Evolutionary conservation across 2,113 vertebrate genomes (phyloP), one percentile per base, ranked within the genome.

Genomic region (Eulemur rufifrons): DNA sequence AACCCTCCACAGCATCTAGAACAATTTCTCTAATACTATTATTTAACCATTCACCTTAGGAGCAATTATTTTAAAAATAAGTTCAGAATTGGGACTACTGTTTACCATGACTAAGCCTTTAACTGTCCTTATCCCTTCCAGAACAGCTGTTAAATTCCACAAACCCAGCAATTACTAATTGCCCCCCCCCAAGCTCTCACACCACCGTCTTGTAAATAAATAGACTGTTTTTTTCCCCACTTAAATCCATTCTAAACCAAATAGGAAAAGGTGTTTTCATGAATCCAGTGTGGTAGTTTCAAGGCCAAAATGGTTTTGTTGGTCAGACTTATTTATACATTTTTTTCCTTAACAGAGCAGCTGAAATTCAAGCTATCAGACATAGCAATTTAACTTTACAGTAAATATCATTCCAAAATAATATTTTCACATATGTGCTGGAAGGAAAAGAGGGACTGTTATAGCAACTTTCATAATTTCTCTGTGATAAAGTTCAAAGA

Each of bases 351-450:
- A 66, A 21, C 11, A 37, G 3, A 84, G 64, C 32, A 74, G 18
- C n/a, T 91, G 50, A 94, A 94, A 96, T 91, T 69, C 81, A 95
- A 73, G 54, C 34, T 83, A 52, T 56, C 34, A 89, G 37, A 47
- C 23, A n/a, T 1, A 63, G 56, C 18, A 61, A 71, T 83, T 59
- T 52, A 74, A 92, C 25, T 82, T 64, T 59, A 86, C 4, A 50
- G 52, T 50, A 77, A 10, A 42, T 80, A 74, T 10, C 21, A 52
- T 39, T 92, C n/a, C 23, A 69, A 95, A 89, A 76, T 50, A 71
- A 47, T 63, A 89, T 73, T 84, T 89, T 83, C 37, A 94, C 39
- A 56, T 34, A 23, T 47, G 1, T 86, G 61, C 59, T 73, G 3
- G 37, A 64, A 61, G 20, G 1, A 77, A 86, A 71, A 45, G 5